Percentiles rank a stretch among this genome's conserved stretches.
These are phyloP conservation scores for Carpatolechia fugitivella DNA, from an alignment of 2,888 invertebrate species.

Conservation along the genomic window DNA sequence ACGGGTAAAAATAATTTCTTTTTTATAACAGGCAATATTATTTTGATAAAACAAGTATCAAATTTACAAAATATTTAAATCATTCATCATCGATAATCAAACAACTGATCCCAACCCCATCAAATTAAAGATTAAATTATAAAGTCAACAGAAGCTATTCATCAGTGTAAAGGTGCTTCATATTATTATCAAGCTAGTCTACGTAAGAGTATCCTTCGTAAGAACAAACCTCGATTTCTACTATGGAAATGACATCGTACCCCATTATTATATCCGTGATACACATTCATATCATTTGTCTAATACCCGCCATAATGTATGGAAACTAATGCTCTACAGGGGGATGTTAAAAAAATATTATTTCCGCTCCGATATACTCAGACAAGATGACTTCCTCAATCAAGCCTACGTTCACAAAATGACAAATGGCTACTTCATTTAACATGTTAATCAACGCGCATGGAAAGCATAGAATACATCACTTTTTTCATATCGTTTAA, in stretches of 20 bases:
- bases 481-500: constrained; percentile 53
- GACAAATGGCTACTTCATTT: constrained; percentile 71
- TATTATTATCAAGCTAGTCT: not conserved
- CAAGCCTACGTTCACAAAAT: constrained; percentile 53
- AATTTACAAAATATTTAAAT: too few species aligned
- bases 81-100: too few species aligned
- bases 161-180: not conserved
- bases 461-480: constrained; percentile 62
- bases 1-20: too few species aligned
- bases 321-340: constrained; percentile 56
- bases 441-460: constrained; percentile 73
- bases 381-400: constrained; percentile 78
- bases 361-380: constrained; percentile 69
- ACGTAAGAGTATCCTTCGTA: not conserved
- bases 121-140: too few species aligned
- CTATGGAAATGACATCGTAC: constrained; percentile 13
- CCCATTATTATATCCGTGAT: constrained; percentile 19
- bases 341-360: constrained; percentile 66
- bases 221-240: constrained; percentile 21
- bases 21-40: too few species aligned
- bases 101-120: too few species aligned
- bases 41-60: too few species aligned
- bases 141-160: too few species aligned
- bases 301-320: constrained; percentile 41
- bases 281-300: constrained; percentile 16